Evolutionary conservation across 2,888 invertebrate species (phyloP).

Genomic region (Trisateles emortualis): DNA sequence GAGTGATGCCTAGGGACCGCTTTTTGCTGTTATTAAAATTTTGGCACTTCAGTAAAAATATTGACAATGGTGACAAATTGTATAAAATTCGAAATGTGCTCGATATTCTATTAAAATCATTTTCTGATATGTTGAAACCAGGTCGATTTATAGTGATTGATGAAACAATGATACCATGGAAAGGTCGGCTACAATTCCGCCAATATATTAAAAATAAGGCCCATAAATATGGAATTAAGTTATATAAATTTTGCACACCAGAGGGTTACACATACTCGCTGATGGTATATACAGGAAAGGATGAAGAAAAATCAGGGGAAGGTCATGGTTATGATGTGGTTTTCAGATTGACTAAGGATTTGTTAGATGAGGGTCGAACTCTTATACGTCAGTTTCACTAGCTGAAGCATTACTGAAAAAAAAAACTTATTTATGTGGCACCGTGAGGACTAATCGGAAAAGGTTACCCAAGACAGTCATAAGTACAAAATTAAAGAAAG

Average conservation of each 20-base stretch:
- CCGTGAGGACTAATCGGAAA: background rate
- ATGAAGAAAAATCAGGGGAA: too few species aligned
- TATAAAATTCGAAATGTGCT: conserved; percentile 1
- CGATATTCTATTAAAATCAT: background rate
- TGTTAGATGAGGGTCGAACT: too few species aligned
- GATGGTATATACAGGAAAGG: too few species aligned
- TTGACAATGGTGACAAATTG: too few species aligned
- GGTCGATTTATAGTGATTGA: conserved; percentile 6
- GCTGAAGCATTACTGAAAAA: background rate
- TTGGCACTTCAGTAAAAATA: too few species aligned
- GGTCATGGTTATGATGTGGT: too few species aligned
- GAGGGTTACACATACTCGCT: too few species aligned
- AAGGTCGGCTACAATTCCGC: background rate
- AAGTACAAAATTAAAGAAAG: background rate
- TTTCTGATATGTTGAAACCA: background rate
- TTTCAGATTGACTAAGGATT: too few species aligned
- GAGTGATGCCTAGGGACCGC: too few species aligned
- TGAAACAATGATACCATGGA: conserved; percentile 2
- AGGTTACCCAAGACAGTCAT: background rate
- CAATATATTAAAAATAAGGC: too few species aligned
- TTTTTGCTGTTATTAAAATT: too few species aligned
- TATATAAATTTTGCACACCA: too few species aligned
- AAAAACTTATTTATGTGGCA: background rate
- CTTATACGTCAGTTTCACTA: background rate
- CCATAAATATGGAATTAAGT: background rate